phyloP scores from a whole-genome alignment of 2,797 vertebrate genomes.

The Dipus sagitta region DNA sequence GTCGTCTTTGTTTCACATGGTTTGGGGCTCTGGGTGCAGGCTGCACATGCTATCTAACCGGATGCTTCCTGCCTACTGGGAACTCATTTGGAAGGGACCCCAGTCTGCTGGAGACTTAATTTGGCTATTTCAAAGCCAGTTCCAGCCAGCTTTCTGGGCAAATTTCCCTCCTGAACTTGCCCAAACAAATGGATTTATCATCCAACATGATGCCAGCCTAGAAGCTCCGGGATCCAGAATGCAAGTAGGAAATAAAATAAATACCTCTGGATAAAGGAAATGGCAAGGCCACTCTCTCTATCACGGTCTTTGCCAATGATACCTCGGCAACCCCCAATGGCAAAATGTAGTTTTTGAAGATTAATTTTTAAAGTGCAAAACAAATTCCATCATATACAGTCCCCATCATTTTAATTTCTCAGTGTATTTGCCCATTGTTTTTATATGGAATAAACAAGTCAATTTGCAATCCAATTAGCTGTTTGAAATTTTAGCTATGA shows the following conservation, averaged over 20 bases:
- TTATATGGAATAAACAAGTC: constrained; percentile 57
- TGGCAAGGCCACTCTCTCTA: background rate
- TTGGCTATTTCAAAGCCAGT: constrained; percentile 78
- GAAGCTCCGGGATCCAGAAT: constrained; percentile 54
- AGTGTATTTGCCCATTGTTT: constrained; percentile 39
- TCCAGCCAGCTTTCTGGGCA: constrained; percentile 78
- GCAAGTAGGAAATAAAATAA: constrained; percentile 74
- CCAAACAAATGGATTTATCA: constrained; percentile 83
- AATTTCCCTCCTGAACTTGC: constrained; percentile 78
- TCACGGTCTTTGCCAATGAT: background rate
- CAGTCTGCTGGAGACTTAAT: constrained; percentile 77
- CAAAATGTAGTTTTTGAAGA: constrained; percentile 61
- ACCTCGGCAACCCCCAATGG: constrained; percentile 2
- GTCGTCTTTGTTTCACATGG: constrained; percentile 69
- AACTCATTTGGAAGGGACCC: constrained; percentile 81
- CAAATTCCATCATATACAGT: constrained; percentile 52
- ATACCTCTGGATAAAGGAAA: constrained; percentile 65
- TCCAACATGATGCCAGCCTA: constrained; percentile 66
- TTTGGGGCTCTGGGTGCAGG: constrained; percentile 42
- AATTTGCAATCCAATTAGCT: constrained; percentile 33
- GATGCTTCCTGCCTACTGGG: constrained; percentile 63
- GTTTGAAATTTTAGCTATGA: constrained; percentile 14
- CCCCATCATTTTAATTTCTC: constrained; percentile 64
- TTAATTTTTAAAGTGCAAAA: constrained; percentile 68
- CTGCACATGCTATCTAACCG: background rate